These are phyloP conservation scores for Geotrupes spiniger DNA, from an alignment of 2,888 invertebrate species.

Conservation along the genomic window DNA sequence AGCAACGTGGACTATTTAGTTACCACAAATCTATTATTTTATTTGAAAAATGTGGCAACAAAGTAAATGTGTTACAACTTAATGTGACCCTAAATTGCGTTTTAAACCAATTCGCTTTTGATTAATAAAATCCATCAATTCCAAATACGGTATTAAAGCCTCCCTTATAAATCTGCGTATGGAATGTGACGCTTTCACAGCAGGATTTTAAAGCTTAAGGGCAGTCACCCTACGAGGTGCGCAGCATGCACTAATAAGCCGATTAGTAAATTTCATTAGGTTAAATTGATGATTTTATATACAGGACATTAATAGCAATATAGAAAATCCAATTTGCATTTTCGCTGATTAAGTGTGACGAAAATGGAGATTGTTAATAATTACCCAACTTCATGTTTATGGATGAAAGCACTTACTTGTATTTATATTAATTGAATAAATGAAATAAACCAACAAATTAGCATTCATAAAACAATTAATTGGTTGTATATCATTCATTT, in stretches of 20 bases:
- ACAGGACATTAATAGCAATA: slow-evolving; percentile 12
- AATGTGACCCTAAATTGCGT: background rate
- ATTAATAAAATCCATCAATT: slow-evolving; percentile 29
- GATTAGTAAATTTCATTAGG: slow-evolving; percentile 34
- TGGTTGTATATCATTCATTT: no score
- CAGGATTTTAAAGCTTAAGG: slow-evolving; percentile 34
- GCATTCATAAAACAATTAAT: no score
- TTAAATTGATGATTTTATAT: slow-evolving; percentile 31
- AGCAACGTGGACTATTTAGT: no score
- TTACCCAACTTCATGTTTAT: no score
- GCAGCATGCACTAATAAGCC: slow-evolving; percentile 31
- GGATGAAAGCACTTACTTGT: no score
- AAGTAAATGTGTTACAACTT: no score
- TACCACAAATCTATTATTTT: no score
- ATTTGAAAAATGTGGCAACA: no score
- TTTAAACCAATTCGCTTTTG: slow-evolving; percentile 21
- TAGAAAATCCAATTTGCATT: slow-evolving; percentile 1
- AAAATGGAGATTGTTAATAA: no score
- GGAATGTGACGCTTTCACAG: slow-evolving; percentile 37
- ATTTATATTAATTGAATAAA: no score
- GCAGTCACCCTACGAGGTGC: slow-evolving; percentile 28
- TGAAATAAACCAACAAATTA: no score
- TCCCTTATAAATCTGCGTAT: slow-evolving; percentile 34
- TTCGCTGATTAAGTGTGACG: background rate
- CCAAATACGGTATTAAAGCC: slow-evolving; percentile 27